Conservation (phyloP, 2,113 vertebrate species). For the Mus spicilegus region DNA sequence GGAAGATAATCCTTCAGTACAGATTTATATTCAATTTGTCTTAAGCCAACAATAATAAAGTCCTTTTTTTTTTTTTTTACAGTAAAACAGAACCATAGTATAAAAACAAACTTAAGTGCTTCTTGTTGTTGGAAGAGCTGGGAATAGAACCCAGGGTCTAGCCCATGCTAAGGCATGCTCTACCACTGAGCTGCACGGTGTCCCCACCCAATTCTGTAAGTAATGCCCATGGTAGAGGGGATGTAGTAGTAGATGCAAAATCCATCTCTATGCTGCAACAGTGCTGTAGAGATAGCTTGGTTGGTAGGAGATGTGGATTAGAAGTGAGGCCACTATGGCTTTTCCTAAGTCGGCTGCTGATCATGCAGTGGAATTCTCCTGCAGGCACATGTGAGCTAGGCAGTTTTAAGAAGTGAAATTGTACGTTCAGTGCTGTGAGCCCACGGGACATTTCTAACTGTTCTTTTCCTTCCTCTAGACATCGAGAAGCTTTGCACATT, state of each 20-base stretch:
- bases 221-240: not conserved
- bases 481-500: constrained; percentile 98
- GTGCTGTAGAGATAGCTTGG: constrained; percentile 7
- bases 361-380: not conserved
- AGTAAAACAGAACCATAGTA: not conserved
- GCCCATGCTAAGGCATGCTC: not conserved
- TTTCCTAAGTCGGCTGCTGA: not conserved
- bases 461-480: constrained; percentile 86
- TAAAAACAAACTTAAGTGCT: not conserved
- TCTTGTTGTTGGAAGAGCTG: not conserved
- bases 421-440: not conserved
- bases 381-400: not conserved
- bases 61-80: not conserved
- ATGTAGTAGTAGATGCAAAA: not conserved
- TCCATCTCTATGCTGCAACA: not conserved
- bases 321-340: not conserved
- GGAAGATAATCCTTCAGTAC: not conserved
- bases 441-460: constrained; percentile 24
- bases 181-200: not conserved
- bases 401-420: constrained; percentile 24
- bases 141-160: not conserved
- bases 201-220: too few relatives aligned
- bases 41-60: not conserved
- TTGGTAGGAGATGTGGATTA: not conserved
- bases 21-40: not conserved